Conservation (phyloP, 2,113 vertebrate species). For the Brachirus orientalis region DNA sequence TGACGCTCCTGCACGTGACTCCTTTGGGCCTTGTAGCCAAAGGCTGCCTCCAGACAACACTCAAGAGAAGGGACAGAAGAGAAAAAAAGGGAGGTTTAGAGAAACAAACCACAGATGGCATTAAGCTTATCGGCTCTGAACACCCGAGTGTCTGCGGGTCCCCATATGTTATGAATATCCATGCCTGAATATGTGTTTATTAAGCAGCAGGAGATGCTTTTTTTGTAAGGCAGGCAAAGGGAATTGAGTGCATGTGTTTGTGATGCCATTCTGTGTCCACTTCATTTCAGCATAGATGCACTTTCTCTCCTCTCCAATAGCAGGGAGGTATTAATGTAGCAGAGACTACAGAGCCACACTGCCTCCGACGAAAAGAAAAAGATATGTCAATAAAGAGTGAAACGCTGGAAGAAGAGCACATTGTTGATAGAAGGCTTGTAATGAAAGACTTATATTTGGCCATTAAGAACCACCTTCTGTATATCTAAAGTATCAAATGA, state of each 20-base stretch:
- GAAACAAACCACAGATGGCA: constrained; percentile 52
- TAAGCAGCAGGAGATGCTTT: constrained; percentile 42
- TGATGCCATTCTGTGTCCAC: constrained; percentile 33
- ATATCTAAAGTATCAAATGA: constrained; percentile 62
- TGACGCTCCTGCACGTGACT: constrained; percentile 52
- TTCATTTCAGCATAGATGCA: constrained; percentile 48
- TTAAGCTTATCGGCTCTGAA: constrained; percentile 72
- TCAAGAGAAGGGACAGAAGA: constrained; percentile 46
- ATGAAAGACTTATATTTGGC: constrained; percentile 59
- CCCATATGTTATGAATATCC: constrained; percentile 64
- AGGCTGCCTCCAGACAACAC: constrained; percentile 55
- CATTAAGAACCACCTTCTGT: constrained; percentile 49
- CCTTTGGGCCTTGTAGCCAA: constrained; percentile 53
- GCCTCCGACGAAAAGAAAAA: constrained; percentile 46
- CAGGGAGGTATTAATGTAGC: constrained; percentile 46
- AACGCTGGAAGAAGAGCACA: constrained; percentile 10
- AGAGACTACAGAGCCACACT: constrained; percentile 39
- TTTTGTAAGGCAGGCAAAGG: constrained; percentile 41
- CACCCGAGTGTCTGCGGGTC: constrained; percentile 66
- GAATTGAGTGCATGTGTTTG: constrained; percentile 21
- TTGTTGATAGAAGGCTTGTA: constrained; percentile 46
- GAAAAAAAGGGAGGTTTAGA: constrained; percentile 49
- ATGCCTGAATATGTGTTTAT: constrained; percentile 61
- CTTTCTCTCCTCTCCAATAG: constrained; percentile 34
- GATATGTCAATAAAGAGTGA: constrained; percentile 53